Percentiles rank a stretch among this genome's conserved stretches.
These are phyloP conservation scores for Isichthys henryi DNA, from an alignment of 2,113 vertebrate species.

Conservation along the genomic window DNA sequence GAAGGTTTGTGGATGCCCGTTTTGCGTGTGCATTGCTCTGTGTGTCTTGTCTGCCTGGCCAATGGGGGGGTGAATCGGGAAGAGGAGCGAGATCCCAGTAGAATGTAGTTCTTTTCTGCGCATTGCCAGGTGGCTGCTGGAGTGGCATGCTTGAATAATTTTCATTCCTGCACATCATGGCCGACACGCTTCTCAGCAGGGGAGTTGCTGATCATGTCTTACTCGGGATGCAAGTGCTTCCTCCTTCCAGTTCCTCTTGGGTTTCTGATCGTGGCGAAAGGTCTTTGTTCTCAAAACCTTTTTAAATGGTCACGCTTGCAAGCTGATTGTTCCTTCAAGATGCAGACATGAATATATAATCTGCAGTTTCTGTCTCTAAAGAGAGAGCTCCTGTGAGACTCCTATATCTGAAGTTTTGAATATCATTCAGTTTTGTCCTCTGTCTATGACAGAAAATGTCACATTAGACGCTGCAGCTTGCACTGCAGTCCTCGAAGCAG, in stretches of 20 bases:
- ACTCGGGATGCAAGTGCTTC: background rate
- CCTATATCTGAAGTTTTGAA: background rate
- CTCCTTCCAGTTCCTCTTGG: background rate
- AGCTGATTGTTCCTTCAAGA: background rate
- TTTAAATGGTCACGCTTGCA: background rate
- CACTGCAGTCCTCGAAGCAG: background rate
- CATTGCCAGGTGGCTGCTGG: background rate
- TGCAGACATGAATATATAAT: background rate
- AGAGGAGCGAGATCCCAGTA: background rate
- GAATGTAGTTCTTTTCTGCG: background rate
- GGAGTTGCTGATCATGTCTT: constrained; percentile 3
- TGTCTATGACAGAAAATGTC: background rate
- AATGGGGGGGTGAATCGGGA: background rate
- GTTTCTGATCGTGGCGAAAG: background rate
- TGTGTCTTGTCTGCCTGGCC: background rate
- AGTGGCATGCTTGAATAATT: background rate
- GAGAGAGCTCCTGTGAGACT: background rate
- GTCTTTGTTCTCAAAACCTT: background rate
- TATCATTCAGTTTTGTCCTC: background rate
- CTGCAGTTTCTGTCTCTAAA: background rate
- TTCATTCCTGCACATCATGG: background rate
- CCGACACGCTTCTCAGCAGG: background rate
- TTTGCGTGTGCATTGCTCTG: constrained; percentile 31
- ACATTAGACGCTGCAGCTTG: background rate
- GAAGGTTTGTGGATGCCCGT: constrained; percentile 55